Evolutionary conservation across 2,888 invertebrate genomes (phyloP).

Genomic region (Alitta virens): DNA sequence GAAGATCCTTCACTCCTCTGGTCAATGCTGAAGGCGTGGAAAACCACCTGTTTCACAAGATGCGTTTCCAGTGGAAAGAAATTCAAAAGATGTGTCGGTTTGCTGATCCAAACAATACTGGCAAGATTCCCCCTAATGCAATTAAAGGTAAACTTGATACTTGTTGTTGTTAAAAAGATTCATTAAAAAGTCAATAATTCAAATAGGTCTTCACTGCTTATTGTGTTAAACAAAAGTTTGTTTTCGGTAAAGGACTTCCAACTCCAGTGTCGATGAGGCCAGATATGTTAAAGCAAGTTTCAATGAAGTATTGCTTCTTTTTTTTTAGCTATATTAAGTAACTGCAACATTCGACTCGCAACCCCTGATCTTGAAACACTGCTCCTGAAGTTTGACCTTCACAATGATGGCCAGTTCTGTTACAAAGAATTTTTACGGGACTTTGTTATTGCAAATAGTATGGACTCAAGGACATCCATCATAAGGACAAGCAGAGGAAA

Average conservation of each 20-base stretch:
- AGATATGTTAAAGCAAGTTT: too few relatives aligned
- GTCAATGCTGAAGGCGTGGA: slow-evolving; percentile 51
- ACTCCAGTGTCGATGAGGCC: too few relatives aligned
- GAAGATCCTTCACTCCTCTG: slow-evolving; percentile 39
- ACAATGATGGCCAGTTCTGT: slow-evolving; percentile 46
- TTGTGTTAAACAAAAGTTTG: too few relatives aligned
- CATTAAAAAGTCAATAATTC: too few relatives aligned
- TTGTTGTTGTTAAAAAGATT: too few relatives aligned
- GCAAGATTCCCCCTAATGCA: slow-evolving; percentile 40
- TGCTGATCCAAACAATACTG: slow-evolving; percentile 41
- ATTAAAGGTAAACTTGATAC: slow-evolving; percentile 50
- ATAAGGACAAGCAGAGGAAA: too few relatives aligned
- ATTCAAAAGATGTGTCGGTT: slow-evolving; percentile 48
- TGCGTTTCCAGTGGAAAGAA: slow-evolving; percentile 48
- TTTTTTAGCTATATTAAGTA: slow-evolving; percentile 37
- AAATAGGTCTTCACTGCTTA: too few relatives aligned
- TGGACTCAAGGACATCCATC: slow-evolving; percentile 4
- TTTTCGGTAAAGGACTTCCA: too few relatives aligned
- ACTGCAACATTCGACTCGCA: slow-evolving; percentile 36
- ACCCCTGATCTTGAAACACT: slow-evolving; percentile 43
- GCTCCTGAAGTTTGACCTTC: slow-evolving; percentile 49
- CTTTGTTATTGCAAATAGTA: slow-evolving; percentile 44
- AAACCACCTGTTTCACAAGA: slow-evolving; percentile 35
- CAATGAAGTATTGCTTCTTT: not conserved
- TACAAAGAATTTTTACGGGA: slow-evolving; percentile 51